Evolutionary conservation across 2,113 vertebrate species (phyloP).

Genomic region (Laterallus jamaicensis): DNA sequence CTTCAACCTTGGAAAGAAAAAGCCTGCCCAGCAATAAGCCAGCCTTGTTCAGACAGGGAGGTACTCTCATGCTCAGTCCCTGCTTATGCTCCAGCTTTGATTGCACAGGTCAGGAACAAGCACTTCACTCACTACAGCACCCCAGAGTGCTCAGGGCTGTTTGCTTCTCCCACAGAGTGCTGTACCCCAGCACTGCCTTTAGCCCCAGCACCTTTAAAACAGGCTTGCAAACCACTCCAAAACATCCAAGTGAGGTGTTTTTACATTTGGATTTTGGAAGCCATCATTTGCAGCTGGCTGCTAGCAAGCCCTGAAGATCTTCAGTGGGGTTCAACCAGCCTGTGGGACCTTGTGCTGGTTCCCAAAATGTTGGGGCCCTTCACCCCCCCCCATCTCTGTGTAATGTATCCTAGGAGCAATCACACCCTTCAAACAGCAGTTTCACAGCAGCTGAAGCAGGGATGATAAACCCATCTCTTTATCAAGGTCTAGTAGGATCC

Average conservation of each 20-base stretch:
- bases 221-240: not conserved
- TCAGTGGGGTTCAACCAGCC: not conserved
- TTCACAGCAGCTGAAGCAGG: not conserved
- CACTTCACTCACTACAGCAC: not conserved
- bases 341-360: not conserved
- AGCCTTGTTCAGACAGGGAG: not conserved
- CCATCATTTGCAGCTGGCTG: not conserved
- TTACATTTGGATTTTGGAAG: not conserved
- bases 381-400: not conserved
- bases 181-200: not conserved
- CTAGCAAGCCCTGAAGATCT: not conserved
- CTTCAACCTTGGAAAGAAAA: not conserved
- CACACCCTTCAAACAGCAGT: not conserved
- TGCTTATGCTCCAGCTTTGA: not conserved
- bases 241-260: not conserved
- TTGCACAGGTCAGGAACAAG: not conserved
- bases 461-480: not conserved
- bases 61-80: not conserved
- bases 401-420: not conserved
- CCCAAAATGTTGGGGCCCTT: not conserved
- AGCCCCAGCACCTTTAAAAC: not conserved
- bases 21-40: not conserved
- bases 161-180: not conserved
- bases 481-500: not conserved
- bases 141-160: not conserved